Base-by-base conservation (phyloP, 2,888 invertebrate genomes). In the Archaeoteleia sp. region DNA sequence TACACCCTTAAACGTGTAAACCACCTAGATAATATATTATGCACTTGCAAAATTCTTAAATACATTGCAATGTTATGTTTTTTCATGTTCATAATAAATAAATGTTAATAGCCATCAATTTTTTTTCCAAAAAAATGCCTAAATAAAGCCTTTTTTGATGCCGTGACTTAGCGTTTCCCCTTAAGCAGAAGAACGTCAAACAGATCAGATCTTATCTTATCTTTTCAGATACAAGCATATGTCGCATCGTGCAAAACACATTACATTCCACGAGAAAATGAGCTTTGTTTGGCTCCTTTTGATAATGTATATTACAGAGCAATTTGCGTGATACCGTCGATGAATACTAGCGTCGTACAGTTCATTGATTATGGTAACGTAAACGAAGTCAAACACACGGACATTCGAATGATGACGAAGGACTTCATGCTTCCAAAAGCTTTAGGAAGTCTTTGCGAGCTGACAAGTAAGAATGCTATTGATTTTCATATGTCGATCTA, bases 281-380 rank as follows among this genome's bases (percentile, higher is more conserved):
- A 86, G 54, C 73, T 86, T 0, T 85, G 86, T 30, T 55, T 86
- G 1, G 85, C 81, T 6, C 60, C 74, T 2, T 84, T 70, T 23
- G 63, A 78, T 0, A 74, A 40, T 10, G 32, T 2, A 0, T 86
- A 82, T 82, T 85, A 80, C 37, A 78, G 86, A 6, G 85, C 79
- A 0, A 37, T 72, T 1, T 83, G 83, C 8, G 0, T 79, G 0
- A 8, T 61, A 7, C 67, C 75, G 7, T 60, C 76, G 0, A 13
- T 68, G 0, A 71, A 63, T 1, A 55, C 71, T n/a, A 67, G 78
- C 8, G 3, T 34, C 1, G 65, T 86, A 1, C 78, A 78, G 12
- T 83, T 83, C 12, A 51, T 85, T 3, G 86, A 86, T 45, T 84
- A 67, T 55, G 86, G 86, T 1, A 84, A 82, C 29, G 15, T 71